phyloP scores from a whole-genome alignment of 92 coral and sea anemone genomes.

The Porites rus region DNA sequence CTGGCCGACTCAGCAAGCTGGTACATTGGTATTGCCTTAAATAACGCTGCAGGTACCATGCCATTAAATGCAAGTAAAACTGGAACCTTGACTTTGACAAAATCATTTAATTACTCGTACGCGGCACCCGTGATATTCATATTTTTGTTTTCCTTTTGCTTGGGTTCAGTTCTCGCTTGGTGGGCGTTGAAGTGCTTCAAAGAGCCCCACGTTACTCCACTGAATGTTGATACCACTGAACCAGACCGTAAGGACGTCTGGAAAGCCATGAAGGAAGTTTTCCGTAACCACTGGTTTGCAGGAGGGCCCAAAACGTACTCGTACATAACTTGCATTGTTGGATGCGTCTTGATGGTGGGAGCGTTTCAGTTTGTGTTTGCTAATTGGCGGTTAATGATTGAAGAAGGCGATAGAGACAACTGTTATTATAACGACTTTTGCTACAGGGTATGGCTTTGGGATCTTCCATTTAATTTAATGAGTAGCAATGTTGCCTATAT shows the following conservation, averaged over 20 bases:
- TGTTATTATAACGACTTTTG: slow-evolving; percentile 96
- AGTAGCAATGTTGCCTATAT: slow-evolving; percentile 81
- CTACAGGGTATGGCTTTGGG: slow-evolving; percentile 69
- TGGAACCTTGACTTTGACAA: neutral
- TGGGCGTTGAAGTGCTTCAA: neutral
- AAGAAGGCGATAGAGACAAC: slow-evolving; percentile 80
- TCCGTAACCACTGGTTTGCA: slow-evolving; percentile 62
- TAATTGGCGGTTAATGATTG: slow-evolving; percentile 83
- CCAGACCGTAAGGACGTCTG: too few relatives aligned
- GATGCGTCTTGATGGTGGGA: slow-evolving; percentile 85
- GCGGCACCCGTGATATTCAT: neutral
- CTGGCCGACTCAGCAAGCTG: neutral
- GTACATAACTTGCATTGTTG: slow-evolving; percentile 83
- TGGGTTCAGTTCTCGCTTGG: neutral
- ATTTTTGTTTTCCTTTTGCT: neutral
- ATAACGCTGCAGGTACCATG: neutral
- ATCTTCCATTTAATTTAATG: slow-evolving; percentile 87
- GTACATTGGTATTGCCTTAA: slow-evolving; percentile 4
- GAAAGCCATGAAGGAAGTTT: slow-evolving; percentile 55
- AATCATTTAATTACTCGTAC: slow-evolving; percentile 13
- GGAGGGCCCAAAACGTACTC: slow-evolving; percentile 69
- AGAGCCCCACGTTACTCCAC: neutral
- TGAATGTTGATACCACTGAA: too few relatives aligned
- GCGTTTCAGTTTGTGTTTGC: slow-evolving; percentile 89
- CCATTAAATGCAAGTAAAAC: neutral